Evolutionary conservation across 2,113 vertebrate genomes (phyloP).

Genomic region (Engraulis encrasicolus): DNA sequence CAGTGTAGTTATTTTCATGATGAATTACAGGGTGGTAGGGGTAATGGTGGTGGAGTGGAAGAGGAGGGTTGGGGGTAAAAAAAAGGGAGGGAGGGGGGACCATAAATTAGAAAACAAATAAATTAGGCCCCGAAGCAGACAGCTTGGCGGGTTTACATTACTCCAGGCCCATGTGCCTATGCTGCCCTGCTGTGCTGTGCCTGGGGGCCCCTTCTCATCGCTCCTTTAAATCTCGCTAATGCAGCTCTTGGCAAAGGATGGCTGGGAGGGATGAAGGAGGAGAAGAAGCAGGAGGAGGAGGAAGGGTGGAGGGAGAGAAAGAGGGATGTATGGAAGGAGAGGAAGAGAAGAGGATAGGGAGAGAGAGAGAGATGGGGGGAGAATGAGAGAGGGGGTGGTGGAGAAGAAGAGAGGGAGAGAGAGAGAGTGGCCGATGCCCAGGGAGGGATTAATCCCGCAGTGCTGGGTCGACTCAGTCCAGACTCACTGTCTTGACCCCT

Average conservation of each 20-base stretch:
- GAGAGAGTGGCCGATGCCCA: not conserved
- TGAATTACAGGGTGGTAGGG: not conserved
- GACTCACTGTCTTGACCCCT: conserved; percentile 17
- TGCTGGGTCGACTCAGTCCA: not conserved
- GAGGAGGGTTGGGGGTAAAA: too few relatives aligned
- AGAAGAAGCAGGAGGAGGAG: too few relatives aligned
- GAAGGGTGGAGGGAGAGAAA: too few relatives aligned
- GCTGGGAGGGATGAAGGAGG: too few relatives aligned
- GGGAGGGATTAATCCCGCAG: not conserved
- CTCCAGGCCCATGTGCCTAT: not conserved
- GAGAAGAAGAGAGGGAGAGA: too few relatives aligned
- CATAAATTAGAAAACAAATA: conserved; percentile 21
- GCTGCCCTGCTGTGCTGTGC: too few relatives aligned
- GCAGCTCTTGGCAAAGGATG: conserved; percentile 20
- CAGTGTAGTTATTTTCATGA: conserved; percentile 5
- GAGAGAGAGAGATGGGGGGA: too few relatives aligned
- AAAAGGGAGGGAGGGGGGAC: not conserved
- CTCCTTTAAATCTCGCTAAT: conserved; percentile 18
- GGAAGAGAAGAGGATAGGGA: too few relatives aligned
- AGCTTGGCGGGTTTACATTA: conserved; percentile 15
- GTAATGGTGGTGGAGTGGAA: too few relatives aligned
- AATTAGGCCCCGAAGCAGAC: not conserved
- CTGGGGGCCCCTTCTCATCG: conserved; percentile 6
- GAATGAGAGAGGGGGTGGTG: too few relatives aligned
- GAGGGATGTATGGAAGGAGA: too few relatives aligned